Conservation (phyloP, 2,888 invertebrate species). For the Drosophila borealis region DNA sequence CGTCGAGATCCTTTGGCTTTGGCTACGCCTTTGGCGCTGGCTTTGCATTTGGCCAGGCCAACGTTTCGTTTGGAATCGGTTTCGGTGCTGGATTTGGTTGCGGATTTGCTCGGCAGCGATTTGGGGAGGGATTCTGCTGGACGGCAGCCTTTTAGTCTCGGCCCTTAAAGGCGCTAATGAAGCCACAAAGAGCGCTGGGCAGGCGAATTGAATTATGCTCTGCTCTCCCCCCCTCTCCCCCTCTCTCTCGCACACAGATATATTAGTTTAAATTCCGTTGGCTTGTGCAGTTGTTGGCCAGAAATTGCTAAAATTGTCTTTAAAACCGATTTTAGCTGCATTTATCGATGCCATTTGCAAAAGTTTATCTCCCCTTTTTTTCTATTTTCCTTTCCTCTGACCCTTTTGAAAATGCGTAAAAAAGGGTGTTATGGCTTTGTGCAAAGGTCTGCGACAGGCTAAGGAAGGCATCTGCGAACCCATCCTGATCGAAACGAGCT, state of each 20-base stretch:
- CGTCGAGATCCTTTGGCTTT: slow-evolving; percentile 34
- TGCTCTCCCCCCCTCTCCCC: not conserved
- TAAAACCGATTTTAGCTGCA: slow-evolving; percentile 25
- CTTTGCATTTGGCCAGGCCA: slow-evolving; percentile 4
- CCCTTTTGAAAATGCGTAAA: not conserved
- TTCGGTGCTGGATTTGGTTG: slow-evolving; percentile 5
- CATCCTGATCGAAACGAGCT: no score
- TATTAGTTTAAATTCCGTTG: not conserved
- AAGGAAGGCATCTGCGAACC: no score
- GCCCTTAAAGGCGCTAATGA: slow-evolving; percentile 62
- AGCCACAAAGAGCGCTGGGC: slow-evolving; percentile 63
- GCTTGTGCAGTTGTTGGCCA: slow-evolving; percentile 4
- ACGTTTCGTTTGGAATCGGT: not conserved
- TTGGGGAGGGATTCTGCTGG: not conserved
- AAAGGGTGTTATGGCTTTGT: not conserved
- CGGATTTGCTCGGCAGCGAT: not conserved
- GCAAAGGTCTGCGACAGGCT: no score
- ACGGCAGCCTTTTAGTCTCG: not conserved
- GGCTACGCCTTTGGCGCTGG: slow-evolving; percentile 2
- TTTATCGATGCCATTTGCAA: slow-evolving; percentile 21
- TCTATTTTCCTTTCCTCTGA: not conserved
- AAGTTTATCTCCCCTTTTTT: not conserved
- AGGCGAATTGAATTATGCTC: slow-evolving; percentile 49
- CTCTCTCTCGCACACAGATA: not conserved
- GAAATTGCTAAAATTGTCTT: slow-evolving; percentile 25